These are phyloP conservation scores for Dolichoris vasculosae DNA, from an alignment of 1,140 invertebrate genomes.

Conservation along the genomic window DNA sequence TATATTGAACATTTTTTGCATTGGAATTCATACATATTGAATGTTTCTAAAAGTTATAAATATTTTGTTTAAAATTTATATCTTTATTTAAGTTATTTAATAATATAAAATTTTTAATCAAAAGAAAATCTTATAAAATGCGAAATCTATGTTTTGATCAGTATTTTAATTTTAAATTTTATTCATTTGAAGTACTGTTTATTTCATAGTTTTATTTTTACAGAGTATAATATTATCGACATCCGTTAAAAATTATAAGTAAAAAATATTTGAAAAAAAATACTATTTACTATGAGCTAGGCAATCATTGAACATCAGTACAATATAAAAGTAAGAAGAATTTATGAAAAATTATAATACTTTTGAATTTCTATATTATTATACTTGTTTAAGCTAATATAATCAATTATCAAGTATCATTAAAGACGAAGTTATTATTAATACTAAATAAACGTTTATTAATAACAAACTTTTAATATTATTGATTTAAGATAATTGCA, in stretches of 20 bases:
- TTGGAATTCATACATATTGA: too few species aligned
- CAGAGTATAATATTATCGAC: background rate
- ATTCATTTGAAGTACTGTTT: background rate
- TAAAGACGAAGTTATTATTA: background rate
- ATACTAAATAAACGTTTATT: background rate
- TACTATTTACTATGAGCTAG: constrained; percentile 72
- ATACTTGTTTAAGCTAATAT: background rate
- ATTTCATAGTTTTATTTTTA: background rate
- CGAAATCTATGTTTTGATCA: background rate
- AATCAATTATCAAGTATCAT: background rate
- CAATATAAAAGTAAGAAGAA: constrained; percentile 53
- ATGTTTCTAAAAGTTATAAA: too few species aligned
- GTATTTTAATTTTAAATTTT: background rate
- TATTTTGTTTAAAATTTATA: too few species aligned
- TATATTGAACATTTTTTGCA: too few species aligned
- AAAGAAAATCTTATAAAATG: too few species aligned
- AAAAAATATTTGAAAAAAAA: constrained; percentile 36
- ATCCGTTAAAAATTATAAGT: background rate
- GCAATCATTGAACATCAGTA: constrained; percentile 70
- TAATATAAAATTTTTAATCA: too few species aligned
- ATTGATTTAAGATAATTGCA: too few species aligned
- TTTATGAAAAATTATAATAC: constrained; percentile 59
- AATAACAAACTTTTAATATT: background rate
- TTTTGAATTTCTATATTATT: constrained; percentile 23
- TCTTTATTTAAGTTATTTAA: too few species aligned